Conservation (phyloP, 2,113 vertebrate species). For the Girardinichthys multiradiatus region DNA sequence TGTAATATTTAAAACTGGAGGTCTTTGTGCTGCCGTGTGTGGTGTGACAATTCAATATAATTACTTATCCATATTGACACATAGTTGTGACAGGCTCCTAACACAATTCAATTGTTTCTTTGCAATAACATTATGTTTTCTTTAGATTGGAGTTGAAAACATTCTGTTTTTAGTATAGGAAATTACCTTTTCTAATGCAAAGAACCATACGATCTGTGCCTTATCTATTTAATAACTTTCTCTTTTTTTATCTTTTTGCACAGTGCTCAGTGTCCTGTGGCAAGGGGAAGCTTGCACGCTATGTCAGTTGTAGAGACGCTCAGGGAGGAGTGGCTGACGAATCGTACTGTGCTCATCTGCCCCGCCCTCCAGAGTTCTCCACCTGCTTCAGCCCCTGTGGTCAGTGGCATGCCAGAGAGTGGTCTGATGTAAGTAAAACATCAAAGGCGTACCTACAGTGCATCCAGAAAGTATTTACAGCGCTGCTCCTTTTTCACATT, state of each 20-base stretch:
- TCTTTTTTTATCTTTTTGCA: constrained; percentile 23
- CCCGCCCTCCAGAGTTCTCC: constrained; percentile 86
- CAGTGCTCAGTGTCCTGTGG: constrained; percentile 95
- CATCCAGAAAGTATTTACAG: too few species aligned
- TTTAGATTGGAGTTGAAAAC: neutral
- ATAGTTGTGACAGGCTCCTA: too few species aligned
- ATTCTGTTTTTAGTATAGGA: neutral
- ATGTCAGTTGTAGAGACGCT: constrained; percentile 92
- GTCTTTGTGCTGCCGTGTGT: neutral
- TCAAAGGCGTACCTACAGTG: neutral
- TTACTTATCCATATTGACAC: neutral
- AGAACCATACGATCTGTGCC: neutral
- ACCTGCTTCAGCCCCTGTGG: constrained; percentile 91
- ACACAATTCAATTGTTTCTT: too few species aligned
- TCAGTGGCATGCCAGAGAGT: constrained; percentile 90
- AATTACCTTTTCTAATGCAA: neutral
- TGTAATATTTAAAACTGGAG: neutral
- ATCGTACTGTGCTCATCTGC: constrained; percentile 84
- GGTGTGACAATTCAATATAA: neutral
- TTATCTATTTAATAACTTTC: neutral
- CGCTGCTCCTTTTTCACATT: too few species aligned
- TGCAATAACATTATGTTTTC: too few species aligned
- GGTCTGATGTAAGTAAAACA: constrained; percentile 89
- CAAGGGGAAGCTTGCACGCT: constrained; percentile 88
- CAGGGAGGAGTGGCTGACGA: constrained; percentile 87